Evolutionary conservation across 2,888 invertebrate genomes (phyloP).

Genomic region (Caenorhabditis zanzibari): DNA sequence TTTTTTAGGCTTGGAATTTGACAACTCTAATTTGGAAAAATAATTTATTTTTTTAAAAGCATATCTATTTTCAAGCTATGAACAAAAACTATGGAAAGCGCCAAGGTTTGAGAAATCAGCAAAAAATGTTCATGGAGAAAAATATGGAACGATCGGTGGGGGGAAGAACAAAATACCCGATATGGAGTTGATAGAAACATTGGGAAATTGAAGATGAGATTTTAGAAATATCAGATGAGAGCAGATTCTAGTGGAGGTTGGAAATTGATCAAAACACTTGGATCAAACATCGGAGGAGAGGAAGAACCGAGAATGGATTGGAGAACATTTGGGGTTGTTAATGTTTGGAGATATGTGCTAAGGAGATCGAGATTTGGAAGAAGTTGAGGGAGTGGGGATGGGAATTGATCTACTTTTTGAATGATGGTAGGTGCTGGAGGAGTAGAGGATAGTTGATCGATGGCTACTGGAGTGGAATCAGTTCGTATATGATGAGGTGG

Average conservation of each 20-base stretch:
- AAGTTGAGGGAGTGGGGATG: background rate
- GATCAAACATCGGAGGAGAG: constrained; percentile 24
- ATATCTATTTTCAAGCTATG: background rate
- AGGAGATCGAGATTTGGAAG: constrained; percentile 25
- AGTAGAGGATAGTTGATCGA: constrained; percentile 27
- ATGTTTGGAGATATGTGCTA: constrained; percentile 10
- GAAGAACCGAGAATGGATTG: constrained; percentile 23
- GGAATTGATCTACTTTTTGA: constrained; percentile 49
- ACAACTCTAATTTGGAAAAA: background rate
- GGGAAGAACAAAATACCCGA: constrained; percentile 26
- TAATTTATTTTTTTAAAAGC: constrained; percentile 10
- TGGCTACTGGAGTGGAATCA: constrained; percentile 33
- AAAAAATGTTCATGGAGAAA: background rate
- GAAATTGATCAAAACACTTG: constrained; percentile 29
- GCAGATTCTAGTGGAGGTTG: constrained; percentile 35
- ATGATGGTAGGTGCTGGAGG: constrained; percentile 29
- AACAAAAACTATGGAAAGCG: constrained; percentile 12
- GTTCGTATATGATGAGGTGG: constrained; percentile 32
- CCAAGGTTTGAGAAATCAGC: background rate
- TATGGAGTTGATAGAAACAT: constrained; percentile 19
- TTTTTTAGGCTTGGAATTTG: too few species aligned
- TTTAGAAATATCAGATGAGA: constrained; percentile 23
- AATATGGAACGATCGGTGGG: constrained; percentile 15
- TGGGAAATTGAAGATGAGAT: constrained; percentile 1
- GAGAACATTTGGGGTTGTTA: constrained; percentile 1